phyloP scores from a whole-genome alignment of 30 jellyfish, hydroid and myxozoan genomes.

The Mastigias papua region DNA sequence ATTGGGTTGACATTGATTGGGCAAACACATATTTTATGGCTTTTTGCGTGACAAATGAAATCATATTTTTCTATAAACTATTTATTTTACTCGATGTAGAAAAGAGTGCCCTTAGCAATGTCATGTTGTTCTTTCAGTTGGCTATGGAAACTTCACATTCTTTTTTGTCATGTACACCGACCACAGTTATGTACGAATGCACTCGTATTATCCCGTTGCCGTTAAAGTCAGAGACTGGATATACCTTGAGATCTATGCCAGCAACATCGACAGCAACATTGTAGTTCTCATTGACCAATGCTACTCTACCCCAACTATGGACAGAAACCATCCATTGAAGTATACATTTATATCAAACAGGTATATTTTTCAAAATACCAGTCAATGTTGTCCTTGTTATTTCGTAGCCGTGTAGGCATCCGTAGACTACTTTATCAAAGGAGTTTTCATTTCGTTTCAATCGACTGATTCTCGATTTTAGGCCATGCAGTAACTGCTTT shows the following conservation, averaged over 20 bases:
- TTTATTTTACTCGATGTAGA: too few relatives aligned
- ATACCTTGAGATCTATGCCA: constrained; percentile 27
- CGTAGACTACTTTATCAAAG: not conserved
- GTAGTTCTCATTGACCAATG: constrained; percentile 27
- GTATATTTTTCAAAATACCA: constrained; percentile 6
- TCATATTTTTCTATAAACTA: too few relatives aligned
- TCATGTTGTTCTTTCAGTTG: constrained; percentile 24
- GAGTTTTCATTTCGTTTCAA: not conserved
- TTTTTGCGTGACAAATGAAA: too few relatives aligned
- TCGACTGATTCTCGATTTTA: not conserved
- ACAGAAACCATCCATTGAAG: not conserved
- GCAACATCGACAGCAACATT: constrained; percentile 12
- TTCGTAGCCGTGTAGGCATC: not conserved
- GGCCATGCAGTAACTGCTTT: too few relatives aligned
- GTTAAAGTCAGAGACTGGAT: constrained; percentile 31
- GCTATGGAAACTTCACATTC: constrained; percentile 25
- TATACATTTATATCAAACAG: constrained; percentile 19
- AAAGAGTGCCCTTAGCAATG: too few relatives aligned
- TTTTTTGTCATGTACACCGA: constrained; percentile 6
- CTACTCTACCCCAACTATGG: constrained; percentile 34
- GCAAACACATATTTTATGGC: too few relatives aligned
- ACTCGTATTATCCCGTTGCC: constrained; percentile 12
- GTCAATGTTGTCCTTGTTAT: not conserved
- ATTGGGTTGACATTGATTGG: too few relatives aligned
- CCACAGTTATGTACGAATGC: not conserved